phyloP scores from a whole-genome alignment of 2,113 vertebrate species.

The Centropristis striata region DNA sequence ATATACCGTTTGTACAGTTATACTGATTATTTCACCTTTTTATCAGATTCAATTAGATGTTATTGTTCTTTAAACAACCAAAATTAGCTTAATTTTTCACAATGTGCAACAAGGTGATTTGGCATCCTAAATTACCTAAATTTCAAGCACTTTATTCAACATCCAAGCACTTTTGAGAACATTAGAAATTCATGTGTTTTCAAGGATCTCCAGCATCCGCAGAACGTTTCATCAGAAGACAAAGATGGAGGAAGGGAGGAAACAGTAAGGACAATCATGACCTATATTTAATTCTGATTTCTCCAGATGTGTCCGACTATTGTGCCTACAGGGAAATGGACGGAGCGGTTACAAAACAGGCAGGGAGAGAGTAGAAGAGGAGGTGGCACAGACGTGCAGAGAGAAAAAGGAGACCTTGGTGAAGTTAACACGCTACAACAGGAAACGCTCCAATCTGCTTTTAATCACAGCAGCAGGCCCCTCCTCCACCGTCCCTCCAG shows the following conservation, averaged over 20 bases:
- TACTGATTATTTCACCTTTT: too few species aligned
- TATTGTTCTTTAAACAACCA: too few species aligned
- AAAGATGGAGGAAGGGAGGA: conserved; percentile 3
- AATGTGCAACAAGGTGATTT: too few species aligned
- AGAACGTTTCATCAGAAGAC: background rate
- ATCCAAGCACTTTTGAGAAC: too few species aligned
- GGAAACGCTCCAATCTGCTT: conserved; percentile 93
- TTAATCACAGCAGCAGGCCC: conserved; percentile 86
- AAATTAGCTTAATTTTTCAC: too few species aligned
- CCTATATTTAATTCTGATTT: conserved; percentile 62
- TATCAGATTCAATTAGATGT: too few species aligned
- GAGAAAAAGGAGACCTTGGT: conserved; percentile 54
- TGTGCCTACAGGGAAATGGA: conserved; percentile 58
- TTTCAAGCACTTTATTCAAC: too few species aligned
- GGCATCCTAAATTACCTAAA: too few species aligned
- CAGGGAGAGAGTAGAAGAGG: conserved; percentile 48
- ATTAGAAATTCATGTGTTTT: too few species aligned
- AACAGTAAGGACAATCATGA: conserved; percentile 10
- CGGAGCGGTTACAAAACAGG: conserved; percentile 20
- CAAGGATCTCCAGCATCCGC: too few species aligned
- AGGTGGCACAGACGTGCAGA: conserved; percentile 52
- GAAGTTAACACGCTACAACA: conserved; percentile 86
- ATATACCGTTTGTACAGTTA: too few species aligned
- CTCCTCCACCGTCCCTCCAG: conserved; percentile 63
- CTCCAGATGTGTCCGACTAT: conserved; percentile 75